Base-by-base conservation (phyloP, 2,888 invertebrate genomes). In the Catocala fraxini region DNA sequence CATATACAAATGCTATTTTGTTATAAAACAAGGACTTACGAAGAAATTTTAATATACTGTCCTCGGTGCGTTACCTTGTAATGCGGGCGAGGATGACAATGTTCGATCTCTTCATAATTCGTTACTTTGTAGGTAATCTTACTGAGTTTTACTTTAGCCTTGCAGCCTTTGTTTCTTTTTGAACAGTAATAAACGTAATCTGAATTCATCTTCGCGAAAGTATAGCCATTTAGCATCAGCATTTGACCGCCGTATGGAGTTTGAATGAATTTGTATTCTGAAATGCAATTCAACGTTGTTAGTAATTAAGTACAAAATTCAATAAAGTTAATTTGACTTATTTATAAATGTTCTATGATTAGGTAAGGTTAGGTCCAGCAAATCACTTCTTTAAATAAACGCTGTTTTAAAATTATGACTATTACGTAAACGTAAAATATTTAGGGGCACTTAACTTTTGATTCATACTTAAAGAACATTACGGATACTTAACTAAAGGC, bases 71-170 rank as follows among this genome's bases (percentile, higher is more conserved):
- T 49, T 0, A 62, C 11, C 35, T 42, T 41, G 12, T 52, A 63
- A 7, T 35, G 39, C 0, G 71, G 65, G 1, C 63, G 71, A 34
- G 45, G n/a, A 48, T 71, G 71, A 43, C 45, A 47, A 48, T 71
- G 71, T 12, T 12, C 35, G 3, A 54, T 55, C 6, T 47, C 45
- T 6, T 46, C 45, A 13, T 39, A 52, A 11, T 52, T 52, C 4
- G 39, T 0, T 2, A 61, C 42, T 9, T 61, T 5, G 2, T 45
- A 33, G 4, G 48, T 35, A 6, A 56, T 4, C 5, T 4, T 6
- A 45, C 65, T 62, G 6, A 71, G 15, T n/a, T 11, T 65, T 2
- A 59, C 72, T 74, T 56, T 75, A 71, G 11, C 75, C 45, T 56
- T 64, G 35, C 72, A 71, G 0, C 69, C 72, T n/a, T 41, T 66